Evolutionary conservation across 2,797 vertebrate genomes (phyloP).

Genomic region (Neosalanx taihuensis): DNA sequence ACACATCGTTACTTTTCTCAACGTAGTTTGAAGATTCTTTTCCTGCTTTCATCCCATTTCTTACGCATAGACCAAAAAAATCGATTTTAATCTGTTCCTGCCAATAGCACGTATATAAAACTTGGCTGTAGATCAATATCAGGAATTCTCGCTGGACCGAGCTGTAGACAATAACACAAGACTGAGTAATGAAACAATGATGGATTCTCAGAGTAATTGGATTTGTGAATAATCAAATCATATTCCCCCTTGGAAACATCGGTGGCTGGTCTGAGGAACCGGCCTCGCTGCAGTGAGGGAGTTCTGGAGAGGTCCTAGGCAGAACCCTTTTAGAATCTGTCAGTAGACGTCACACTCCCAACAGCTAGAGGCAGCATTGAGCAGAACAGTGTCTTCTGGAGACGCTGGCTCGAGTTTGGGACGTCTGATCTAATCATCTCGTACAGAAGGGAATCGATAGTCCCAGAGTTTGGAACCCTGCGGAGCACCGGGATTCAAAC

Average conservation of each 20-base stretch:
- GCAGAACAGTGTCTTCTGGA: too few relatives aligned
- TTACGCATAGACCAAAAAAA: not conserved
- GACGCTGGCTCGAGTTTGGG: too few relatives aligned
- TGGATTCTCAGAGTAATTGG: not conserved
- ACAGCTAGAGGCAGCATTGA: too few relatives aligned
- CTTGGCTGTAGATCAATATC: not conserved
- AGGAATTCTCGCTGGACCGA: not conserved
- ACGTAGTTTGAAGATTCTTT: not conserved
- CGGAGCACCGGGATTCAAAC: not conserved
- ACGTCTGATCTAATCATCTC: not conserved
- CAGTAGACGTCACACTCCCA: too few relatives aligned
- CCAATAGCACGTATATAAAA: not conserved
- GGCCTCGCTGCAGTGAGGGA: too few relatives aligned
- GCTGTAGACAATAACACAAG: not conserved
- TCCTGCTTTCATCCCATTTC: not conserved
- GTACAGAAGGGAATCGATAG: slow-evolving; percentile 13
- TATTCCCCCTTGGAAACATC: not conserved
- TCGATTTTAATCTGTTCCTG: not conserved
- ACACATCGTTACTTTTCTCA: not conserved
- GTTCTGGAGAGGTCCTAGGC: too few relatives aligned
- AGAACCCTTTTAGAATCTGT: too few relatives aligned
- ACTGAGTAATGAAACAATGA: slow-evolving; percentile 1
- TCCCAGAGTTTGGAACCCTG: not conserved
- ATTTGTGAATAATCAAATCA: not conserved
- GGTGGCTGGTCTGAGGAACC: too few relatives aligned